Percentiles rank a stretch among this genome's conserved stretches.
Conservation (phyloP, 2,888 invertebrate species). For the Lordiphosa fenestrarum region DNA sequence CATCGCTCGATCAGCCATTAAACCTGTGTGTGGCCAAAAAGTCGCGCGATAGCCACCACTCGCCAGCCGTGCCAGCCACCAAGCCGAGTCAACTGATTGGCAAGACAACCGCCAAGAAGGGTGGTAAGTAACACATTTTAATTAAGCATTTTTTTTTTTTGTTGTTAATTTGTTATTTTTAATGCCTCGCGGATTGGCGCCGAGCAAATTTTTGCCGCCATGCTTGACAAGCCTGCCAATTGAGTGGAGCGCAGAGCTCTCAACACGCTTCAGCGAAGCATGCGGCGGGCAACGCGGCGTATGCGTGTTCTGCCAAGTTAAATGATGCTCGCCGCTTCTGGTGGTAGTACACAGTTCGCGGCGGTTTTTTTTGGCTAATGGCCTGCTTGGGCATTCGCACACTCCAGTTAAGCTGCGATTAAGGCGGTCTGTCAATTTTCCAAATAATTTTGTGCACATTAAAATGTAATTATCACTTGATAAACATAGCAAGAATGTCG, state of each 20-base stretch:
- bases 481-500: too few species aligned
- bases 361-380: constrained; percentile 17
- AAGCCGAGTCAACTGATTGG: constrained; percentile 41
- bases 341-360: neutral
- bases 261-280: constrained; percentile 73
- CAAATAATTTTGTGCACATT: constrained; percentile 14
- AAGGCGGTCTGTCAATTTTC: constrained; percentile 23
- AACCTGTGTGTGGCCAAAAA: constrained; percentile 83
- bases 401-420: constrained; percentile 21
- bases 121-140: constrained; percentile 50
- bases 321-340: constrained; percentile 46
- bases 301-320: constrained; percentile 62
- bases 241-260: constrained; percentile 63
- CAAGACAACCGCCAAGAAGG: constrained; percentile 66
- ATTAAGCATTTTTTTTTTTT: neutral
- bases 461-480: constrained; percentile 9
- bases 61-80: constrained; percentile 39
- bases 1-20: constrained; percentile 82
- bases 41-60: constrained; percentile 52
- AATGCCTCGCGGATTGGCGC: constrained; percentile 35
- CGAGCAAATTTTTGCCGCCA: constrained; percentile 39
- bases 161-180: constrained; percentile 5
- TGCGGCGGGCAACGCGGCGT: constrained; percentile 58
- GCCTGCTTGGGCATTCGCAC: constrained; percentile 26
- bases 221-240: constrained; percentile 66